Base-by-base conservation (phyloP, 2,797 vertebrate genomes). In the Euthynnus affinis region DNA sequence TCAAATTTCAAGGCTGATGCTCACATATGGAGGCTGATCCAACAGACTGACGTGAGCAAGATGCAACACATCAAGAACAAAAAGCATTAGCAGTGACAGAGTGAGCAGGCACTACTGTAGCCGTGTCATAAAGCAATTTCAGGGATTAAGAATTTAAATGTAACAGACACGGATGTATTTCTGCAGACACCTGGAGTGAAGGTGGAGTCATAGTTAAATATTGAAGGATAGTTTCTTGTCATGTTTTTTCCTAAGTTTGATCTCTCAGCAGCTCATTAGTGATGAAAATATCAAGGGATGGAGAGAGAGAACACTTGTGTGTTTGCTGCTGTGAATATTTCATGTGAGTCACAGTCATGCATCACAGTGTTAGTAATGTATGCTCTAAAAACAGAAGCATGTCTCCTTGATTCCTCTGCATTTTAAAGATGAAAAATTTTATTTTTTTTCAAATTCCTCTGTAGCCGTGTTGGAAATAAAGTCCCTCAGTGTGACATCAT, bases 291-390 rank as follows among this genome's bases (percentile, higher is more conserved):
- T 25, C 13, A 68, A 27, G 25, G 23, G 22, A 42, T 32, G 27
- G 27, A 29, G 7, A n/a, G 42, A 20, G 17, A 48, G 61, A 49
- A 14, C 17, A 29, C 17, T 22, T 53, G 15, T 25, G 59, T 59
- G 72, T 71, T 37, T 55, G 29, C 23, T 40, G 22, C 53, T 49
- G 56, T 42, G 58, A 58, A 51, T 52, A 32, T 12, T 49, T 53
- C 55, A 53, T 40, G 40, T 71, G 44, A 64, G 42, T 71, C 68
- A 62, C 46, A 71, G 68, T 27, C 37, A 42, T 46, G 46, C 34
- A 53, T 25, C 69, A 51, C 6, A n/a, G 34, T 60, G 68, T 59
- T 65, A 46, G 46, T 67, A 60, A 65, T 42, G 37, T 9, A 20
- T 61, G 57, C 14, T 62, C 12, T 62, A 53, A 76, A 55, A 52